phyloP scores from a whole-genome alignment of 2,888 invertebrate genomes.

The Troides aeacus region DNA sequence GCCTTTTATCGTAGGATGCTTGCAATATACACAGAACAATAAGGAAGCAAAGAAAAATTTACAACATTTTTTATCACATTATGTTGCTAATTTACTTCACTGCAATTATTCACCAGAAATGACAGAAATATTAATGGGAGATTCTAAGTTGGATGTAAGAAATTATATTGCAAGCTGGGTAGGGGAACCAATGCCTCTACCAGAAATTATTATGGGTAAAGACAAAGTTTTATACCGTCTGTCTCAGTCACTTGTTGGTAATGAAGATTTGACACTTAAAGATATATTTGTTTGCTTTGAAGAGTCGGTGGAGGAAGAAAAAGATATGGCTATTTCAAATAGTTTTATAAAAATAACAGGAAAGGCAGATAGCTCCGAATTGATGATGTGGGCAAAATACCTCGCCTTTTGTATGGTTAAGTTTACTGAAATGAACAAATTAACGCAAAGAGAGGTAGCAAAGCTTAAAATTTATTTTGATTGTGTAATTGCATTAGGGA shows the following conservation, averaged over 20 bases:
- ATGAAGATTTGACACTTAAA: constrained; percentile 49
- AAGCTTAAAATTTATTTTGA: constrained; percentile 57
- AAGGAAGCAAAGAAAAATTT: constrained; percentile 60
- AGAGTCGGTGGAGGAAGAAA: constrained; percentile 43
- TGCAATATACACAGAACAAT: constrained; percentile 58
- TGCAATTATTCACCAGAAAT: constrained; percentile 77
- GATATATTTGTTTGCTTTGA: constrained; percentile 58
- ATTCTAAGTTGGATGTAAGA: constrained; percentile 66
- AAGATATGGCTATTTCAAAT: constrained; percentile 47
- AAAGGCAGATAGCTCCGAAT: constrained; percentile 56
- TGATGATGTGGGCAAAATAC: constrained; percentile 68
- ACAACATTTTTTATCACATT: constrained; percentile 64
- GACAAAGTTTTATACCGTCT: constrained; percentile 57
- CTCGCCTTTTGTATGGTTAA: constrained; percentile 62
- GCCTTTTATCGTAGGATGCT: constrained; percentile 66
- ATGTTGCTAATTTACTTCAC: constrained; percentile 80
- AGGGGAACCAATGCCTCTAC: constrained; percentile 48
- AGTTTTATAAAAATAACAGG: constrained; percentile 47
- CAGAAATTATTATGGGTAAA: constrained; percentile 53
- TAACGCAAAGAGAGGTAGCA: constrained; percentile 47
- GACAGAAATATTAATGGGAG: constrained; percentile 72
- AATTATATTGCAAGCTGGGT: constrained; percentile 78
- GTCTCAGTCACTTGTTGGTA: constrained; percentile 64
- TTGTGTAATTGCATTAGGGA: constrained; percentile 54
- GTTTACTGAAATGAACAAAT: constrained; percentile 53